phyloP scores from a whole-genome alignment of 2,888 invertebrate genomes.

The Campoplex capitator region DNA sequence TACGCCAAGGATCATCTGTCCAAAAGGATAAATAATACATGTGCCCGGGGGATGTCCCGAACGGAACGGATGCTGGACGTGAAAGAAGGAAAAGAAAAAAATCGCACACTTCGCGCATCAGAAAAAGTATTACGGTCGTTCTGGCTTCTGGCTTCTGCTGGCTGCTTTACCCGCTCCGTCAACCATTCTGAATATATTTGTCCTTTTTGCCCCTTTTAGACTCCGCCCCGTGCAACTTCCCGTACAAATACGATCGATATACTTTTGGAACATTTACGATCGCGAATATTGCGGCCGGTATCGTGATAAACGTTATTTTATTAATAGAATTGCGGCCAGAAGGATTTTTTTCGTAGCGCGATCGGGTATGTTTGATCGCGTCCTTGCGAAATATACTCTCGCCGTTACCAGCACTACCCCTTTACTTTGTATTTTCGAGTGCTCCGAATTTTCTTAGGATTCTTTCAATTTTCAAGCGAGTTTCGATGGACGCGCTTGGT shows the following conservation, averaged over 20 bases:
- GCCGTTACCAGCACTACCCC: no score
- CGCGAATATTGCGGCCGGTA: background rate
- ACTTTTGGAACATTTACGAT: background rate
- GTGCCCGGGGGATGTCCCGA: conserved; percentile 55
- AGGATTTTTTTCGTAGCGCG: no score
- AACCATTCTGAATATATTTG: conserved; percentile 55
- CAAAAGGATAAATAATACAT: conserved; percentile 68
- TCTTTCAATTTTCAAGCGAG: no score
- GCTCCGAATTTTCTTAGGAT: no score
- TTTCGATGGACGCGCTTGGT: no score
- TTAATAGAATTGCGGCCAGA: no score
- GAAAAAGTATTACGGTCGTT: conserved; percentile 30
- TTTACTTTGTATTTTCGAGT: no score
- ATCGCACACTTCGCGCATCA: background rate
- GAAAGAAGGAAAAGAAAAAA: conserved; percentile 8
- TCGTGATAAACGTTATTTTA: no score
- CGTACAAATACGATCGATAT: conserved; percentile 42
- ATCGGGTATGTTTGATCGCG: no score
- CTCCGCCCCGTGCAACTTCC: background rate
- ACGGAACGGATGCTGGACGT: conserved; percentile 40
- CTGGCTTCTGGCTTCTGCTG: conserved; percentile 19
- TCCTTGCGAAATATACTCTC: no score
- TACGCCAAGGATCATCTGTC: conserved; percentile 50
- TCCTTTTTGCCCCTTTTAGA: conserved; percentile 1
- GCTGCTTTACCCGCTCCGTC: conserved; percentile 21